phyloP scores from a whole-genome alignment of 2,797 vertebrate species.

The Liparis tanakae region DNA sequence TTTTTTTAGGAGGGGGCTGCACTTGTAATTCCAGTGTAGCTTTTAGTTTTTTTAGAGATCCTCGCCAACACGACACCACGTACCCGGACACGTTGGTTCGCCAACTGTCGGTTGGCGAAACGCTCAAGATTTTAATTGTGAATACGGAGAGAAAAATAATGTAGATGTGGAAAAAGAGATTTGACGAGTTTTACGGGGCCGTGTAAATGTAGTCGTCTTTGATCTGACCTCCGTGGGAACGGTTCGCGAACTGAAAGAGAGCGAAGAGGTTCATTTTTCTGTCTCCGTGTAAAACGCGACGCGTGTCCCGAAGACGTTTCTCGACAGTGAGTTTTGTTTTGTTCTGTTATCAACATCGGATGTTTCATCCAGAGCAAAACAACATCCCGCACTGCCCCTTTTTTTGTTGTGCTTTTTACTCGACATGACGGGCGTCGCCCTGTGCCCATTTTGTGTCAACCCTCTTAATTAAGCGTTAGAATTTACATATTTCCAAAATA shows the following conservation, averaged over 20 bases:
- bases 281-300: conserved; percentile 54
- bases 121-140: conserved; percentile 7
- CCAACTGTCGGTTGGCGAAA: conserved; percentile 13
- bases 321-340: conserved; percentile 52
- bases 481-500: conserved; percentile 44
- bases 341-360: conserved; percentile 56
- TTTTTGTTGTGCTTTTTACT: conserved; percentile 50
- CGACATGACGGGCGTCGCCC: conserved; percentile 41
- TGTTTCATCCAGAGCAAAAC: conserved; percentile 61
- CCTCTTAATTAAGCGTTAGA: conserved; percentile 38
- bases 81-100: conserved; percentile 18
- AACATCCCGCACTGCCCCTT: conserved; percentile 42
- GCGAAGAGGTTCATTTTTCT: conserved; percentile 44
- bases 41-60: conserved; percentile 23
- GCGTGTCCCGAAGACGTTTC: conserved; percentile 38
- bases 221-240: conserved; percentile 5
- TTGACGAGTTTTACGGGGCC: not conserved
- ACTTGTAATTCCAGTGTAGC: conserved; percentile 38
- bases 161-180: conserved; percentile 13
- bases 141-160: not conserved
- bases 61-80: not conserved
- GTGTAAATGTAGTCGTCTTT: conserved; percentile 9
- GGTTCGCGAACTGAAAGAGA: conserved; percentile 28
- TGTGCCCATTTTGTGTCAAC: conserved; percentile 66
- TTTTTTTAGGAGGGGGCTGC: conserved; percentile 17